Evolutionary conservation across 1,140 invertebrate species (phyloP).

Genomic region (Drosophila albomicans): DNA sequence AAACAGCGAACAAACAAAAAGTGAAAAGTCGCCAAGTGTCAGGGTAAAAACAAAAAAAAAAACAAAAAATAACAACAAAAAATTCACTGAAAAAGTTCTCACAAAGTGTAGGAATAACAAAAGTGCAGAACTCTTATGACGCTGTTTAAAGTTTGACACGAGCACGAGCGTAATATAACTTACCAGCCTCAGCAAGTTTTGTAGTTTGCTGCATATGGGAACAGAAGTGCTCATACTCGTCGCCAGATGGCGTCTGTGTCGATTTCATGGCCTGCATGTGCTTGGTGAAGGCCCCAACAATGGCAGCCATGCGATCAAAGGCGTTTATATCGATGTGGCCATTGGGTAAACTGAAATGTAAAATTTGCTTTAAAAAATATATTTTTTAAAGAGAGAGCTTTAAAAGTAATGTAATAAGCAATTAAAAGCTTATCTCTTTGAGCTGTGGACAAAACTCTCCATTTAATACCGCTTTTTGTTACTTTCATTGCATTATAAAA

Average conservation of each 20-base stretch:
- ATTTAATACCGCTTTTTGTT: background rate
- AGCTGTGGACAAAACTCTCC: too few species aligned
- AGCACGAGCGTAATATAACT: conserved; percentile 48
- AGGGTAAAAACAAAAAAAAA: conserved; percentile 11
- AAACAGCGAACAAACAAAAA: conserved; percentile 19
- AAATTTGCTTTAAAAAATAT: background rate
- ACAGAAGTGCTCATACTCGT: conserved; percentile 78
- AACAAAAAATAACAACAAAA: conserved; percentile 3
- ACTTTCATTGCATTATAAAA: background rate
- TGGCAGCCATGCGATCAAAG: conserved; percentile 81
- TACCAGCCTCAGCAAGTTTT: conserved; percentile 75
- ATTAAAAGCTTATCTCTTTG: background rate
- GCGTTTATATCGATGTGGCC: conserved; percentile 81
- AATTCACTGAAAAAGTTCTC: conserved; percentile 6
- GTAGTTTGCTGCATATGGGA: conserved; percentile 76
- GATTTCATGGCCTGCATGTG: conserved; percentile 77
- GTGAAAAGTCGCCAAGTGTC: conserved; percentile 18
- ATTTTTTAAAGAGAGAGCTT: too few species aligned
- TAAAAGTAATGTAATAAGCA: background rate
- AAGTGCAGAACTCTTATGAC: conserved; percentile 7
- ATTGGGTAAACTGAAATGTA: conserved; percentile 73
- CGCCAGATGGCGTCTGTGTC: conserved; percentile 54
- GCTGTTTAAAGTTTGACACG: conserved; percentile 13
- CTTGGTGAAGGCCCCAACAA: conserved; percentile 81
- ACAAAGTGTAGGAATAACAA: background rate